Conservation (phyloP, 2,113 vertebrate species). For the Pseudopodoces humilis region DNA sequence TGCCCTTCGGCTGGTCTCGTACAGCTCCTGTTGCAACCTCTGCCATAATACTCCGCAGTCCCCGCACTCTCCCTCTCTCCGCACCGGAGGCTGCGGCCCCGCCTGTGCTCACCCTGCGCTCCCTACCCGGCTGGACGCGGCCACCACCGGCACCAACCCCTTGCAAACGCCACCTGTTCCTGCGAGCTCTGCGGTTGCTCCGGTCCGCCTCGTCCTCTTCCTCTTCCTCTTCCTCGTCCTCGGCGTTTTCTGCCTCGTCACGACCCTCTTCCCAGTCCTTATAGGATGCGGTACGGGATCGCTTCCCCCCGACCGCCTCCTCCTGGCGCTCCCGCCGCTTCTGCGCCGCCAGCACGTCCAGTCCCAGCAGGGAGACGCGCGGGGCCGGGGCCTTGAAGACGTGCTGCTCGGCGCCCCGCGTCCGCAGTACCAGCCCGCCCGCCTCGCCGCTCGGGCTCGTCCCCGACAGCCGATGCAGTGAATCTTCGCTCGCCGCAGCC, state of each 20-base stretch:
- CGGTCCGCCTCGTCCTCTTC: conserved; percentile 18
- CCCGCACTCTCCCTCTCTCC: too few relatives aligned
- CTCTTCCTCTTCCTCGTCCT: conserved; percentile 77
- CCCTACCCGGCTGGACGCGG: accelerated
- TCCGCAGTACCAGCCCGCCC: conserved; percentile 86
- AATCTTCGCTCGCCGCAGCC: conserved; percentile 35
- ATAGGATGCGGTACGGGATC: conserved; percentile 84
- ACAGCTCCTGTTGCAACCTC: too few relatives aligned
- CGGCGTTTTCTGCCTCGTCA: conserved; percentile 84
- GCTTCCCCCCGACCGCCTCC: conserved; percentile 77
- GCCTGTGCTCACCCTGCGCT: accelerated
- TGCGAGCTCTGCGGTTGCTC: conserved; percentile 63
- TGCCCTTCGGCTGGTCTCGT: neutral
- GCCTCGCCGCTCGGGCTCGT: conserved; percentile 72
- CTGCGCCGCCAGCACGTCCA: conserved; percentile 92
- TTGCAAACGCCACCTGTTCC: conserved; percentile 78
- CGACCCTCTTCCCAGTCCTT: conserved; percentile 89
- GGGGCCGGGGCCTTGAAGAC: conserved; percentile 92
- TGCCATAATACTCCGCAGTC: accelerated
- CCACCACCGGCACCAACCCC: accelerated
- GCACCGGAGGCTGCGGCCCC: neutral
- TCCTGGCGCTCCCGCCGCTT: conserved; percentile 90
- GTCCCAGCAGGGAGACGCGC: conserved; percentile 87
- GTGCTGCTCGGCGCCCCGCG: conserved; percentile 86
- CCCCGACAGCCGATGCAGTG: conserved; percentile 89